Evolutionary conservation across 1,140 invertebrate species (phyloP).

Genomic region (Leptonema lineaticorne): DNA sequence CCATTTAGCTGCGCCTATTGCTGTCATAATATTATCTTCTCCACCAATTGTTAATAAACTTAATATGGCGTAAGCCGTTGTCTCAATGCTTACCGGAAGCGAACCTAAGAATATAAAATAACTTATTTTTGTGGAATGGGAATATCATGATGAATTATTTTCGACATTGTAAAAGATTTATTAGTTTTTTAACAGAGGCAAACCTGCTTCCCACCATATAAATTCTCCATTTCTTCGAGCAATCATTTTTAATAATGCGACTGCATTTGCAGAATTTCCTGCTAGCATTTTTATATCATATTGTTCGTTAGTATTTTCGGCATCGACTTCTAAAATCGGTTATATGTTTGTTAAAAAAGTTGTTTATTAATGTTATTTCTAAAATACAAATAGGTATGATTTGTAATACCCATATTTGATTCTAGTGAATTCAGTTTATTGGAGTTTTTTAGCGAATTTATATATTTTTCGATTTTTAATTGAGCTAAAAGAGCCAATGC

Average conservation of each 20-base stretch:
- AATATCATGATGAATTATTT: neutral
- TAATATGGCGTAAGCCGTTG: constrained; percentile 70
- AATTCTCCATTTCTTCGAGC: constrained; percentile 46
- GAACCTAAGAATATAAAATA: constrained; percentile 41
- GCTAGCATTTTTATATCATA: constrained; percentile 28
- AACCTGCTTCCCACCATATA: constrained; percentile 55
- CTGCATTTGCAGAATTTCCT: constrained; percentile 36
- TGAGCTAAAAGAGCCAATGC: constrained; percentile 58
- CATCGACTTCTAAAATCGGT: too few relatives aligned
- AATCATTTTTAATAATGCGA: constrained; percentile 41
- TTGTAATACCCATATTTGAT: too few relatives aligned
- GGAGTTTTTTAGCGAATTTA: neutral
- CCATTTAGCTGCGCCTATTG: constrained; percentile 62
- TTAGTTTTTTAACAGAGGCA: neutral
- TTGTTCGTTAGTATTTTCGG: too few relatives aligned
- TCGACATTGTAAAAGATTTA: neutral
- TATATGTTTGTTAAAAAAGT: too few relatives aligned
- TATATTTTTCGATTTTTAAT: constrained; percentile 38
- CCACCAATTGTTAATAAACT: constrained; percentile 56
- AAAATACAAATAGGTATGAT: too few relatives aligned
- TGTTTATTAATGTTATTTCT: too few relatives aligned
- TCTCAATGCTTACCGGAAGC: constrained; percentile 61
- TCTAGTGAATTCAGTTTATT: too few relatives aligned
- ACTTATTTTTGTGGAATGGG: neutral
- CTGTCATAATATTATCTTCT: constrained; percentile 58